phyloP scores from a whole-genome alignment of 92 coral and sea anemone species.

The Parazoanthus swiftii region DNA sequence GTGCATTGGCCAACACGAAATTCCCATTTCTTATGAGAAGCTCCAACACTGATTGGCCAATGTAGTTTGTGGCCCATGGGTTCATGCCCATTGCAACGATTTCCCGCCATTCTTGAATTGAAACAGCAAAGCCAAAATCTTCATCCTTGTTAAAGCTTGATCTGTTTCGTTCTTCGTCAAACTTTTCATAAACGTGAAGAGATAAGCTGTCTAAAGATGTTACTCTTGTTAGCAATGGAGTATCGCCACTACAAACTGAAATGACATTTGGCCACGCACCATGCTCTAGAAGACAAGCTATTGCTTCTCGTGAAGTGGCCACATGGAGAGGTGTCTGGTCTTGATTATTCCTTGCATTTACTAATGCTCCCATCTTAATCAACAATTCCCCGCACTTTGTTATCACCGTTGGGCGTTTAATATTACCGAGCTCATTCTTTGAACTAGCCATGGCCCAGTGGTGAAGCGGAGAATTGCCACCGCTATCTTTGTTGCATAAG shows the following conservation, averaged over 20 bases:
- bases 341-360: neutral
- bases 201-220: neutral
- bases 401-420: too few species aligned
- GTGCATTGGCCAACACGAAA: neutral
- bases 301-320: neutral
- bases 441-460: too few species aligned
- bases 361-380: neutral
- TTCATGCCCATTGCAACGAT: neutral
- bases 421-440: too few species aligned
- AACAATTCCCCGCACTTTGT: too few species aligned
- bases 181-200: neutral
- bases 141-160: too few species aligned
- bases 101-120: neutral
- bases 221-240: neutral
- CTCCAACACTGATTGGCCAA: neutral
- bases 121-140: too few species aligned
- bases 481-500: too few species aligned
- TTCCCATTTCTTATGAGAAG: neutral
- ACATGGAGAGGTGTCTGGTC: conserved; percentile 18
- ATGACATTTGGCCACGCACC: neutral
- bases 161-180: too few species aligned
- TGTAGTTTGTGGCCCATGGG: neutral
- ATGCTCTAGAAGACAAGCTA: neutral
- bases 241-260: neutral
- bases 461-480: too few species aligned